These are phyloP conservation scores for Anomalospiza imberbis DNA, from an alignment of 2,797 vertebrate genomes.

Conservation along the genomic window DNA sequence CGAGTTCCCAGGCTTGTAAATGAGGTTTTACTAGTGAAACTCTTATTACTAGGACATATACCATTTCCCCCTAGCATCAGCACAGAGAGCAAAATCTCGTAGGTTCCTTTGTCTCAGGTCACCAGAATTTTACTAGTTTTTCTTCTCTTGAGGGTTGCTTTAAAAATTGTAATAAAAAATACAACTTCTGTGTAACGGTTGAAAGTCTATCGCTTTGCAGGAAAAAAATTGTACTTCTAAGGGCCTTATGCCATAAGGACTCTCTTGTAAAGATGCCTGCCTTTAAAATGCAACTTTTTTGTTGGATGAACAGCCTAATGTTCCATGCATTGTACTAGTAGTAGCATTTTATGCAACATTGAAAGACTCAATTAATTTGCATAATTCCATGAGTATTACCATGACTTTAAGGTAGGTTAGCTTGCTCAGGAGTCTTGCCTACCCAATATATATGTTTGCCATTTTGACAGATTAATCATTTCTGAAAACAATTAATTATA, in stretches of 20 bases:
- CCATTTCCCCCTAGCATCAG: conserved; percentile 36
- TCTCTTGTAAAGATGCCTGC: conserved; percentile 85
- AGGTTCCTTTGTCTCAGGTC: conserved; percentile 40
- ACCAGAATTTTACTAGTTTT: conserved; percentile 38
- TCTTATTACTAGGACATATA: conserved; percentile 48
- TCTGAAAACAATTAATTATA: conserved; percentile 97
- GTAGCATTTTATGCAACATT: conserved; percentile 99
- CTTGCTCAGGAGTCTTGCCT: conserved; percentile 82
- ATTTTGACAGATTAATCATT: conserved; percentile 96
- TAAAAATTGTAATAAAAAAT: conserved; percentile 71
- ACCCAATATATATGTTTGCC: conserved; percentile 79
- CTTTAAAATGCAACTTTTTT: conserved; percentile 85
- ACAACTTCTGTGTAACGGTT: conserved; percentile 69
- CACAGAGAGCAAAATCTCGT: conserved; percentile 26
- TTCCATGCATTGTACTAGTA: conserved; percentile 96
- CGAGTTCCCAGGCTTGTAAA: conserved; percentile 51
- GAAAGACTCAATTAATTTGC: conserved; percentile 99
- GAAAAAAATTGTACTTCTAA: conserved; percentile 84
- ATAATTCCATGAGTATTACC: conserved; percentile 95
- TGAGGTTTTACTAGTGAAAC: conserved; percentile 66
- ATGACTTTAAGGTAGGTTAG: conserved; percentile 92
- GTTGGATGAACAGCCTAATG: conserved; percentile 98
- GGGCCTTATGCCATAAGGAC: conserved; percentile 82
- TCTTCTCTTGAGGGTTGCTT: conserved; percentile 60
- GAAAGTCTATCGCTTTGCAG: conserved; percentile 80